Percentiles rank a stretch among this genome's conserved stretches.
These are phyloP conservation scores for Hoplias malabaricus DNA, from an alignment of 2,113 vertebrate species.

Conservation along the genomic window DNA sequence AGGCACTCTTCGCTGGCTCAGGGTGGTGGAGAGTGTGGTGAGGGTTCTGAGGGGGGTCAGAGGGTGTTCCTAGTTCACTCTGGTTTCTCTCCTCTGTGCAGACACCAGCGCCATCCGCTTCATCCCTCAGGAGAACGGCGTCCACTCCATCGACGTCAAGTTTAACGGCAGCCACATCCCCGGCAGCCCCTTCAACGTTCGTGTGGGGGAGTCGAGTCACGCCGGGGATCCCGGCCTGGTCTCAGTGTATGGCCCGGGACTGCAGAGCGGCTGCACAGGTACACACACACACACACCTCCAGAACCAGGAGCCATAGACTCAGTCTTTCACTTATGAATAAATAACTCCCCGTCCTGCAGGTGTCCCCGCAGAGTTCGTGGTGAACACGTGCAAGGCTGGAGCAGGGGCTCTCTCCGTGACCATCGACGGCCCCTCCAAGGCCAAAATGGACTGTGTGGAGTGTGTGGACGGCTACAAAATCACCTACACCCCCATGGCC, in stretches of 20 bases:
- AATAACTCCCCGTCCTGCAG: constrained; percentile 65
- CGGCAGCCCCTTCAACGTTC: constrained; percentile 93
- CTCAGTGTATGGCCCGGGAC: constrained; percentile 86
- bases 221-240: constrained; percentile 90
- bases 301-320: no score
- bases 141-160: constrained; percentile 93
- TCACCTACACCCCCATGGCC: constrained; percentile 95
- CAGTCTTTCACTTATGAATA: not conserved
- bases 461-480: constrained; percentile 87
- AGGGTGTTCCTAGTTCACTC: not conserved
- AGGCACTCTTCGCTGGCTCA: no score
- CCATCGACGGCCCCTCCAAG: constrained; percentile 95
- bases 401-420: constrained; percentile 85
- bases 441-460: constrained; percentile 95
- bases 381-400: constrained; percentile 90
- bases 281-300: not conserved
- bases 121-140: constrained; percentile 91
- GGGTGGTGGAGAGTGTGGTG: no score
- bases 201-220: constrained; percentile 90
- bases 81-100: constrained; percentile 53
- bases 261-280: constrained; percentile 93
- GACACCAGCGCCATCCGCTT: constrained; percentile 91
- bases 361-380: constrained; percentile 86
- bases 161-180: constrained; percentile 94
- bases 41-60: no score